Percentiles rank a stretch among this genome's conserved stretches.
These are phyloP conservation scores for Cyanoliseus patagonus DNA, from an alignment of 2,113 vertebrate genomes.

Conservation along the genomic window DNA sequence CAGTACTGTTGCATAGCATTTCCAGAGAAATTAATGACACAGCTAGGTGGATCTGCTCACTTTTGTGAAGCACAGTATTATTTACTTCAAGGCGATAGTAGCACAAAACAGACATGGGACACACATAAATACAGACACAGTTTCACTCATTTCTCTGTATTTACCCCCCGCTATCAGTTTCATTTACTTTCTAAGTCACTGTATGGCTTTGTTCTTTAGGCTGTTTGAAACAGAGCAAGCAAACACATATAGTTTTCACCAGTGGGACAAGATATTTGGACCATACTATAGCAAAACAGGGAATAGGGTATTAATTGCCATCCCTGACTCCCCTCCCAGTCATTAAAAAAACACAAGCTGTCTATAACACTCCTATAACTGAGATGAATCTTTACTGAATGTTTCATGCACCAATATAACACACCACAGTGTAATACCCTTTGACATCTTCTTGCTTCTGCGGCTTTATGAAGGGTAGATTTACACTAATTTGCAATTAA, in stretches of 20 bases:
- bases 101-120: not conserved
- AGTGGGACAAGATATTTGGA: not conserved
- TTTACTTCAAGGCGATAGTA: not conserved
- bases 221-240: not conserved
- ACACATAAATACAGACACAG: not conserved
- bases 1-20: not conserved
- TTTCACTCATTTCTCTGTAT: not conserved
- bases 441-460: constrained; percentile 11
- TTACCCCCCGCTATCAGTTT: not conserved
- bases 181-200: not conserved
- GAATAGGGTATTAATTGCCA: not conserved
- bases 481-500: constrained; percentile 37
- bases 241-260: not conserved
- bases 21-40: not conserved
- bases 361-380: not conserved
- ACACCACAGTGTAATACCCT: not conserved
- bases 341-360: not conserved
- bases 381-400: not conserved
- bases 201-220: not conserved
- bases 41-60: not conserved
- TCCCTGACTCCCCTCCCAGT: not conserved
- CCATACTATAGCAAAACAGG: not conserved
- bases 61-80: not conserved
- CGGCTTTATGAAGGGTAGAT: not conserved
- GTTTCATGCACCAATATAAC: not conserved